Evolutionary conservation across 2,888 invertebrate genomes (phyloP), one percentile per base, ranked within the genome.

Genomic region (Ichneumon xanthorius): DNA sequence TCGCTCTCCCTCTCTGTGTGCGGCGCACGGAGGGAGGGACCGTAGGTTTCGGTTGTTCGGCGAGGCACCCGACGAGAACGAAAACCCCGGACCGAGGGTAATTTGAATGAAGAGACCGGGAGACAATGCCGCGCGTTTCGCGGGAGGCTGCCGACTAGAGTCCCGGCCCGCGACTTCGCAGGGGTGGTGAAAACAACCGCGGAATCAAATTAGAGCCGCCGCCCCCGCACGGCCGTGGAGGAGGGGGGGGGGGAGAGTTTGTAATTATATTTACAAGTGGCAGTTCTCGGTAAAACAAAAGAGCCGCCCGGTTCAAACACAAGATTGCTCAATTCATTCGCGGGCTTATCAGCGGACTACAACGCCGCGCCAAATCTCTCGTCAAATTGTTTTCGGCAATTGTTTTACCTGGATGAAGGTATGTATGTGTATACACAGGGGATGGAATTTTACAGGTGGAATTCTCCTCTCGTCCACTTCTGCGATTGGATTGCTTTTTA

Each of bases 241-340:
- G 71, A 55, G 75, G 76, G 79, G 77, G 58, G 78, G n/a, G 37
- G 89, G 53, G 61, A 86, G 90, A 90, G 87, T 88, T 88, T 89
- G 92, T 93, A 93, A 93, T 93, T 93, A 93, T 93, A 93, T 93
- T 93, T 93, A 93, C 93, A 93, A 93, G 93, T 93, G 93, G 92
- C 91, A 91, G 91, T 91, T 92, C 91, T 90, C 90, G 89, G 77
- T 45, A 89, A 93, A 92, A 93, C 93, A 93, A 93, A 93, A 92
- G 91, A 84, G 78, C 61, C 22, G 71, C 63, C 22, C 48, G 73
- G 80, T 40, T 65, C 61, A 72, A 86, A 89, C 87, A 86, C 89
- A 92, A 92, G 92, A 93, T 93, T 93, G 93, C 93, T 93, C 93
- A 91, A 93, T 93, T 93, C 93, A 92, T 90, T 92, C 87, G 87